Percentiles rank a stretch among this genome's conserved stretches.
These are phyloP conservation scores for Microtus montanus DNA, from an alignment of 2,113 vertebrate genomes.

Conservation along the genomic window DNA sequence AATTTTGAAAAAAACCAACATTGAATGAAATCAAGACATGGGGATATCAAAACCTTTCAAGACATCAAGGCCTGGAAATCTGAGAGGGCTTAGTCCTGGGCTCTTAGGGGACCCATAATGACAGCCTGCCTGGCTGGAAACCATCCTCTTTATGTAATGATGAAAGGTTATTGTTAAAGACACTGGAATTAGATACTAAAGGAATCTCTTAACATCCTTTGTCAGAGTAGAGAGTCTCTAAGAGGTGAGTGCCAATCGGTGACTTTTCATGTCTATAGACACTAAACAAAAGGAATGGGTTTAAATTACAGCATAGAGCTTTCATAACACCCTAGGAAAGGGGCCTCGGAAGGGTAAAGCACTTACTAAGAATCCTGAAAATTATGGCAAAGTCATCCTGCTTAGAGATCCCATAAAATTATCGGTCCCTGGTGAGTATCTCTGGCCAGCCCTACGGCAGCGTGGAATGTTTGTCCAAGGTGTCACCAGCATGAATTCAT, in stretches of 20 bases:
- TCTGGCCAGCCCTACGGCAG: not conserved
- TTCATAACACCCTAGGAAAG: not conserved
- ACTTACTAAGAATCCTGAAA: constrained; percentile 6
- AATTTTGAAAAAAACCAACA: not conserved
- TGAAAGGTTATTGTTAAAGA: constrained; percentile 68
- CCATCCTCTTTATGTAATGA: constrained; percentile 33
- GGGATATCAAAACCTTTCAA: constrained; percentile 34
- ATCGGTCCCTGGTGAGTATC: not conserved
- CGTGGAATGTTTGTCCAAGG: not conserved
- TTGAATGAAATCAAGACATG: constrained; percentile 46
- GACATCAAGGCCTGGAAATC: constrained; percentile 49
- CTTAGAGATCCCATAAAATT: not conserved
- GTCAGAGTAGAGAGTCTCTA: constrained; percentile 56
- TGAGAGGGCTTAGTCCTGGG: constrained; percentile 55
- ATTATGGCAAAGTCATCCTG: not conserved
- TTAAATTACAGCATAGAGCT: constrained; percentile 55
- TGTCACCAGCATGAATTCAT: not conserved
- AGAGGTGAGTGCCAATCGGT: constrained; percentile 49
- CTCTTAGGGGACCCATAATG: constrained; percentile 30
- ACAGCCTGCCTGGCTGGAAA: constrained; percentile 26
- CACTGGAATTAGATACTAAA: constrained; percentile 57
- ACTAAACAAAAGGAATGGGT: constrained; percentile 30
- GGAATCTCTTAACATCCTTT: constrained; percentile 58
- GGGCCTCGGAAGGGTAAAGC: not conserved
- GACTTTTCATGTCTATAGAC: constrained; percentile 49